Evolutionary conservation across 2,797 vertebrate species (phyloP).

Genomic region (Nyctibius grandis): DNA sequence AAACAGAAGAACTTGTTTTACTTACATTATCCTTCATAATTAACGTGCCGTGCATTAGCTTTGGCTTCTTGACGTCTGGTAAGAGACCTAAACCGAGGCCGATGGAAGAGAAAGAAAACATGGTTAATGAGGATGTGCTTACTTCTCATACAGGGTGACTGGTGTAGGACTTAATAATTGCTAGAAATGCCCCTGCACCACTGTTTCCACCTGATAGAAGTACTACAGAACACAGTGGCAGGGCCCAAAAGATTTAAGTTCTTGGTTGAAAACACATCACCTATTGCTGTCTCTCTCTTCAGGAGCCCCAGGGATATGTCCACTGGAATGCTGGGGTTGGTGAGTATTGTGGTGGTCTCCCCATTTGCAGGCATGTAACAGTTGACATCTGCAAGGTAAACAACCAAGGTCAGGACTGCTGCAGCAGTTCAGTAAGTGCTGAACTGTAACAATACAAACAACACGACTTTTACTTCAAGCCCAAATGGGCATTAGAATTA

Average conservation of each 20-base stretch:
- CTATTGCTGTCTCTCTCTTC: conserved; percentile 89
- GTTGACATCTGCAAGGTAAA: conserved; percentile 77
- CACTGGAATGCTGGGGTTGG: conserved; percentile 93
- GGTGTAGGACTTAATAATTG: neutral
- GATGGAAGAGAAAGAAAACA: neutral
- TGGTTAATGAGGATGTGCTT: fast-evolving
- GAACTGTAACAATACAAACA: neutral
- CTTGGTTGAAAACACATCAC: conserved; percentile 44
- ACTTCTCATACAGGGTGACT: too few species aligned
- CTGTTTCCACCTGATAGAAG: fast-evolving
- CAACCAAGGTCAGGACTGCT: fast-evolving
- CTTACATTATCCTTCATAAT: conserved; percentile 97
- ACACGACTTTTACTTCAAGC: neutral
- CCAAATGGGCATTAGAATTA: neutral
- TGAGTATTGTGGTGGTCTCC: conserved; percentile 85
- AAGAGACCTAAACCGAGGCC: conserved; percentile 74
- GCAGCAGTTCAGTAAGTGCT: neutral
- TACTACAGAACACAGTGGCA: fast-evolving
- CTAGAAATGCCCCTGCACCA: neutral
- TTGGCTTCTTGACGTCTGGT: conserved; percentile 88
- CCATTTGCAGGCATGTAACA: conserved; percentile 97
- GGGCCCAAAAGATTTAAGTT: neutral
- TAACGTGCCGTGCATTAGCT: conserved; percentile 91
- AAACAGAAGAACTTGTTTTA: neutral
- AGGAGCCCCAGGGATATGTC: conserved; percentile 93